Evolutionary conservation across 2,797 vertebrate genomes (phyloP).

Genomic region (Pogoniulus pusillus): DNA sequence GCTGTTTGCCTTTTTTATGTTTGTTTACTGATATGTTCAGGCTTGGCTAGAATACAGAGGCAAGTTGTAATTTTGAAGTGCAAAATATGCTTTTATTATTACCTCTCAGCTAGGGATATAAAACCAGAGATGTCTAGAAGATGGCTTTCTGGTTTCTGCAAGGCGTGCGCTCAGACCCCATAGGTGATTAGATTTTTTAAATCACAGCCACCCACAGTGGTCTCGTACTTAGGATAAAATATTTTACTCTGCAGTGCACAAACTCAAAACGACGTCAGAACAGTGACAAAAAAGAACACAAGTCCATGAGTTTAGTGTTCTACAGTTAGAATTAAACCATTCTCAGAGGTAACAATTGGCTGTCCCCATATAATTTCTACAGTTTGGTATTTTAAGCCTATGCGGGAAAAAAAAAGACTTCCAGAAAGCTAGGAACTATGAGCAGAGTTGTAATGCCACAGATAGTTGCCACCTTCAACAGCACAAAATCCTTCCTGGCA

Average conservation of each 20-base stretch:
- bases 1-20: conserved; percentile 64
- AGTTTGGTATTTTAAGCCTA: not conserved
- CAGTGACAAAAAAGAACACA: conserved; percentile 18
- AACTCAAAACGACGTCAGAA: conserved; percentile 30
- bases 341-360: not conserved
- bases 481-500: not conserved
- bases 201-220: conserved; percentile 47
- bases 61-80: conserved; percentile 61
- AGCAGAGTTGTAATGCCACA: not conserved
- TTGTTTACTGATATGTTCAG: conserved; percentile 67
- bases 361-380: not conserved
- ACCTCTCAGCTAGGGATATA: conserved; percentile 60
- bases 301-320: conserved; percentile 30
- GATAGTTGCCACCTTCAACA: not conserved
- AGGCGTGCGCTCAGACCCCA: not conserved
- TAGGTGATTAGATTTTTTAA: conserved; percentile 54
- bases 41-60: conserved; percentile 31
- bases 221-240: conserved; percentile 19
- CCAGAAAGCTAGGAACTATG: not conserved
- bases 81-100: conserved; percentile 76
- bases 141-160: conserved; percentile 39
- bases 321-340: conserved; percentile 40
- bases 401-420: not conserved
- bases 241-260: not conserved
- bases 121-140: conserved; percentile 46